phyloP scores from a whole-genome alignment of 1,140 invertebrate species.

The Leptoteleia sp. region DNA sequence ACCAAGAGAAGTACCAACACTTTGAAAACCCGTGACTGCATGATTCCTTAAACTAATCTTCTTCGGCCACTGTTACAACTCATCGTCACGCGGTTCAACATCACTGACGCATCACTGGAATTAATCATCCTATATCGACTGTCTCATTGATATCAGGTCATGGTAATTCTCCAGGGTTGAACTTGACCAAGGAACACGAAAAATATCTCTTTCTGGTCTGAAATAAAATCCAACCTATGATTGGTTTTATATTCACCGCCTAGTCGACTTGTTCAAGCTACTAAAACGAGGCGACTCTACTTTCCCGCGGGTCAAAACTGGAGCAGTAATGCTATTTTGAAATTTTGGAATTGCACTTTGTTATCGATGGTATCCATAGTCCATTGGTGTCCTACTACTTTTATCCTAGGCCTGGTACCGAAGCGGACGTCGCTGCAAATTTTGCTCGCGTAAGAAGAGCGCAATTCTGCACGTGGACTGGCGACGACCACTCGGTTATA shows the following conservation, averaged over 20 bases:
- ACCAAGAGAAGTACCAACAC: constrained; percentile 45
- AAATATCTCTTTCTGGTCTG: background rate
- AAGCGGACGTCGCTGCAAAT: constrained; percentile 27
- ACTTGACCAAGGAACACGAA: background rate
- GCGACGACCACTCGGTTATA: constrained; percentile 48
- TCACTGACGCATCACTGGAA: constrained; percentile 3
- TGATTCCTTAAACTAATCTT: constrained; percentile 39
- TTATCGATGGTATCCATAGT: constrained; percentile 13
- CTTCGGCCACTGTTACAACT: constrained; percentile 18
- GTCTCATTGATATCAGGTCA: background rate
- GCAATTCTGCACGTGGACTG: constrained; percentile 69
- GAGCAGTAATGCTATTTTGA: background rate
- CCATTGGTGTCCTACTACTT: background rate
- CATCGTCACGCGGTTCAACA: constrained; percentile 26
- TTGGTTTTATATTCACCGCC: constrained; percentile 3
- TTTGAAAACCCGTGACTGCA: constrained; percentile 34
- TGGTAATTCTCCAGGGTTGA: background rate
- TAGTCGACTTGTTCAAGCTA: constrained; percentile 44
- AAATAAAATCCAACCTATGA: constrained; percentile 2
- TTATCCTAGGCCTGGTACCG: background rate
- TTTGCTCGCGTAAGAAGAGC: constrained; percentile 30
- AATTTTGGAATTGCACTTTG: constrained; percentile 15
- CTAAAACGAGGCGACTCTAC: constrained; percentile 31
- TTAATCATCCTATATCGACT: constrained; percentile 1
- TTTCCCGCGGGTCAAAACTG: constrained; percentile 31